Conservation (phyloP, 2,113 vertebrate genomes). For the Coreoperca whiteheadi region DNA sequence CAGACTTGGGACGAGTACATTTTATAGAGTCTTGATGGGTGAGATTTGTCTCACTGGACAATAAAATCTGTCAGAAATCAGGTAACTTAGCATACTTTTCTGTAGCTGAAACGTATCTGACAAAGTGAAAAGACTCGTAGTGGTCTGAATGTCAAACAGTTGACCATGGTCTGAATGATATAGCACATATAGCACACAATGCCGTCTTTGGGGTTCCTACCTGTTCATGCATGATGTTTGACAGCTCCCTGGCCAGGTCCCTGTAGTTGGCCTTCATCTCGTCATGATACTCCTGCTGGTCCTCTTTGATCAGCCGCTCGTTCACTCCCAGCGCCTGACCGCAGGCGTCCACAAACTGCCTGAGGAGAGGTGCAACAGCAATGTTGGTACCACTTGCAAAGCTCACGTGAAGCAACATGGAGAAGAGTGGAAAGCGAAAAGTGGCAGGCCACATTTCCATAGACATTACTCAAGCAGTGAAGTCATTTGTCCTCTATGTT, state of each 20-base stretch:
- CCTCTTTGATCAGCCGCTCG: conserved; percentile 96
- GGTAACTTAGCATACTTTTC: neutral
- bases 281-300: conserved; percentile 97
- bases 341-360: conserved; percentile 97
- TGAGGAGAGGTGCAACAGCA: conserved; percentile 58
- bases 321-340: conserved; percentile 93
- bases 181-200: neutral
- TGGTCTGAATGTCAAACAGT: no score
- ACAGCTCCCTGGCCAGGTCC: conserved; percentile 94
- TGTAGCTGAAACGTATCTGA: neutral
- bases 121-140: neutral
- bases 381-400: neutral
- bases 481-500: neutral
- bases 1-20: neutral
- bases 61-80: neutral
- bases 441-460: neutral
- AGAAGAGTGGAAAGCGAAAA: no score
- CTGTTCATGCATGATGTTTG: conserved; percentile 96
- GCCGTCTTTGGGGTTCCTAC: conserved; percentile 65
- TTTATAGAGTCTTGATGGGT: neutral
- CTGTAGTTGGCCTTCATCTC: conserved; percentile 98
- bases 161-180: neutral
- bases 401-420: no score
- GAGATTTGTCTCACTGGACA: neutral
- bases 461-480: neutral